Conservation (phyloP, 2,888 invertebrate genomes). For the Caenorhabditis becei region DNA sequence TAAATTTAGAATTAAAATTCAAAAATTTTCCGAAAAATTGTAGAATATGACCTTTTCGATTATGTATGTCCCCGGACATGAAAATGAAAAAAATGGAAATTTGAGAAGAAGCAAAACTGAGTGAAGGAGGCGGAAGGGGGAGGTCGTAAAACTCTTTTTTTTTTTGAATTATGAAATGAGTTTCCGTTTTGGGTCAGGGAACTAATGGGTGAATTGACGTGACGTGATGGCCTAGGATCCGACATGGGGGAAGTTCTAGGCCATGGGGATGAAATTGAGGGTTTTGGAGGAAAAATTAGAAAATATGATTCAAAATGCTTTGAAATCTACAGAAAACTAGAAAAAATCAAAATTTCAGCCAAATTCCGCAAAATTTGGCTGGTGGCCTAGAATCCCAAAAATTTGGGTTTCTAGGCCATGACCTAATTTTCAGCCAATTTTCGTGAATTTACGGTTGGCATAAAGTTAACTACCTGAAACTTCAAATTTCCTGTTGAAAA, state of each 20-base stretch:
- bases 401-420: too few species aligned
- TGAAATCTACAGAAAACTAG: too few species aligned
- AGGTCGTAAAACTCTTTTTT: slow-evolving; percentile 9
- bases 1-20: not conserved
- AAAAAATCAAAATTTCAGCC: too few species aligned
- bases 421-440: too few species aligned
- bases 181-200: slow-evolving; percentile 8
- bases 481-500: not conserved
- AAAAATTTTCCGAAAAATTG: not conserved
- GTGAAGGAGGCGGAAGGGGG: not conserved
- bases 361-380: too few species aligned
- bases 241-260: not conserved
- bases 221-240: not conserved
- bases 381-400: too few species aligned
- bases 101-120: not conserved
- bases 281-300: too few species aligned
- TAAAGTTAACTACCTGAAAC: too few species aligned
- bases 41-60: not conserved
- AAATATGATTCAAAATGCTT: too few species aligned
- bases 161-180: slow-evolving; percentile 3
- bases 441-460: too few species aligned
- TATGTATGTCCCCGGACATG: not conserved
- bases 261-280: not conserved
- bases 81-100: not conserved
- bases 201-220: too few species aligned